A percentile compares a stretch with the other conserved stretches of the same genome.
phyloP scores from a whole-genome alignment of 2,888 invertebrate species.

The Caenorhabditis sp. region DNA sequence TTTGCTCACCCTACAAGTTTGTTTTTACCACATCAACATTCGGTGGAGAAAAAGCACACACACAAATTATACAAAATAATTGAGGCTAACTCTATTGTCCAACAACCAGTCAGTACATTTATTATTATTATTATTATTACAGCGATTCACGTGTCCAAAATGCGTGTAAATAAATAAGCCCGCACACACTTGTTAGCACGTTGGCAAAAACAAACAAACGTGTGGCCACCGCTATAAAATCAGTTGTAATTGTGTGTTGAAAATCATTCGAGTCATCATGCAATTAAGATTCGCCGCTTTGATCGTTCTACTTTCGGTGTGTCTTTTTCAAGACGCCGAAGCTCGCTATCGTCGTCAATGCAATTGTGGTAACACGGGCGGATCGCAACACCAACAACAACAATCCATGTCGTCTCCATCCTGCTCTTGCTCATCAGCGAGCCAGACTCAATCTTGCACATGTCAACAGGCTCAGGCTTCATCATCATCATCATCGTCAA shows the following conservation, averaged over 20 bases:
- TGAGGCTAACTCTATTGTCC: background rate
- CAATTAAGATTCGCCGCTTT: background rate
- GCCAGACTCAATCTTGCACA: background rate
- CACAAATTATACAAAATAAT: background rate
- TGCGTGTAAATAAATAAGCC: background rate
- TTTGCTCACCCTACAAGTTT: no score
- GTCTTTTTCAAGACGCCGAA: background rate
- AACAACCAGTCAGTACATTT: background rate
- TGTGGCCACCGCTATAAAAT: background rate
- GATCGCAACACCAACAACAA: no score
- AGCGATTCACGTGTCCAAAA: background rate
- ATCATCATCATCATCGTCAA: conserved; percentile 1
- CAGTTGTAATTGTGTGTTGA: background rate
- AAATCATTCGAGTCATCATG: background rate
- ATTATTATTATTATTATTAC: no score
- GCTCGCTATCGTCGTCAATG: background rate
- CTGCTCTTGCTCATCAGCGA: background rate
- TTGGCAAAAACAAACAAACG: background rate
- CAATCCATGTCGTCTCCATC: background rate
- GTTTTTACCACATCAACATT: background rate
- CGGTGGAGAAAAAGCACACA: no score
- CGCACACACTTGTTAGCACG: no score
- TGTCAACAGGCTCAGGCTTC: background rate
- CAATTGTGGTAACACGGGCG: background rate
- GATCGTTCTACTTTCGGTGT: background rate